Evolutionary conservation across 1,140 invertebrate species (phyloP), one percentile per base, ranked within the genome.

Genomic region (Agrilus planipennis): DNA sequence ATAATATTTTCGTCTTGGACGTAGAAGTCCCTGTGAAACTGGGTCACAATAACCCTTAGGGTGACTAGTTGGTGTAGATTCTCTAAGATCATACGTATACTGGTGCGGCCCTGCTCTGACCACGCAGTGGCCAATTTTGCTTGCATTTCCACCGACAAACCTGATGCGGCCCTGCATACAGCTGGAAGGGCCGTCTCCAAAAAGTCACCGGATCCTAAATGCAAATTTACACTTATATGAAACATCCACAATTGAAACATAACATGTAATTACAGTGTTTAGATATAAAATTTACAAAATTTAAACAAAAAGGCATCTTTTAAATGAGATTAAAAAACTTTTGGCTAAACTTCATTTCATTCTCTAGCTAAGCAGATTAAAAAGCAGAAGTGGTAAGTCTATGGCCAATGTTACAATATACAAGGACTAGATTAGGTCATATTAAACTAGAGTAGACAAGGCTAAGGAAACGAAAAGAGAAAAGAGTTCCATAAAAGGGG

Each of bases 1-100:
- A 92, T 81, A 42, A 76, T 72, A 18, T 79, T 76, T 34, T 88
- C 84, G 56, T 93, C 87, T 61, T 92, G 87, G 28, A 91, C 73
- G 29, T 73, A 75, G 57, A 81, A 86, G 44, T 81, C 76, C 22
- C 73, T 63, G 3, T 77, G 72, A 60, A 84, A 88, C 25, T 73
- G 72, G 4, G 77, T 78, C 11, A 80, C 76, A 35, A 93, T 82
- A 1, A 91, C 78, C 52, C 78, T 56, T 28, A 85, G 67, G 1
- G 88, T 92, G 39, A 93, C 84, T 11, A 92, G 69, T 57, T 94
- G 88, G 55, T 94, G 89, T 1, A 92, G 65, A 17, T 78, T 77
- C 54, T 87, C 77, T 20, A 93, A 62, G 46, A 92, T 73, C 39
- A 71, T 70, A 19, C 75, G 72, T 9, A 94, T 61, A 37, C 78